Base-by-base conservation (phyloP, 2,888 invertebrate genomes). In the Leptinotarsa tumamoca region DNA sequence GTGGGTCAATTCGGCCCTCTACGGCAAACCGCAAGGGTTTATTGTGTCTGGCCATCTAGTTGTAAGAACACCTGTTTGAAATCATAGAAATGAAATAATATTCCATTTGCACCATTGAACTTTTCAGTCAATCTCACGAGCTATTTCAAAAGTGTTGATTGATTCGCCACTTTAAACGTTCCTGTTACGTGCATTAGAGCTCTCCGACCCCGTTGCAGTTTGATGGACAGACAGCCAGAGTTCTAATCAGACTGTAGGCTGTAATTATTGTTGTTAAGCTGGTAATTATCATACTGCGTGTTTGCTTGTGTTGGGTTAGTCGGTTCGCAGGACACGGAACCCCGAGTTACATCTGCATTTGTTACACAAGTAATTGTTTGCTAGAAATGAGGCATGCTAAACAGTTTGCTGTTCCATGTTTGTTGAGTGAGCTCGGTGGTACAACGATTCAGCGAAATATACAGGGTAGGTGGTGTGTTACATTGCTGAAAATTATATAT, bases 261-360 rank as follows among this genome's bases (percentile, higher is more conserved):
- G 85, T 85, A 87, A 87, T 87, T 87, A 86, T 82, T 73, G 75
- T 78, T 79, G 77, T 76, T 75, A 82, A 83, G 80, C 79, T 82
- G 80, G 83, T 85, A 87, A 87, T 86, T 87, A 86, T 83, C 80
- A 81, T 81, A 82, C 84, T 86, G 87, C 87, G 85, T 87, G 87
- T 86, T 86, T 84, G 83, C 84, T 84, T 84, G 84, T 85, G 80
- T 80, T 84, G 83, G 84, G 85, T 84, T 84, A 84, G 84, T 83
- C 83, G 83, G 83, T 81, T 80, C 82, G 79, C 80, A 78, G 81
- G 82, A 83, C 85, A 82, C 81, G 81, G 80, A 81, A 83, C 79
- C 79, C 80, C 77, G 80, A 80, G 82, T 82, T 82, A 81, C 85
- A 83, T 84, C 83, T 84, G 84, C 83, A 82, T 82, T 80, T 74